phyloP scores from a whole-genome alignment of 2,113 vertebrate genomes.

The Phrynosoma blainvillii region DNA sequence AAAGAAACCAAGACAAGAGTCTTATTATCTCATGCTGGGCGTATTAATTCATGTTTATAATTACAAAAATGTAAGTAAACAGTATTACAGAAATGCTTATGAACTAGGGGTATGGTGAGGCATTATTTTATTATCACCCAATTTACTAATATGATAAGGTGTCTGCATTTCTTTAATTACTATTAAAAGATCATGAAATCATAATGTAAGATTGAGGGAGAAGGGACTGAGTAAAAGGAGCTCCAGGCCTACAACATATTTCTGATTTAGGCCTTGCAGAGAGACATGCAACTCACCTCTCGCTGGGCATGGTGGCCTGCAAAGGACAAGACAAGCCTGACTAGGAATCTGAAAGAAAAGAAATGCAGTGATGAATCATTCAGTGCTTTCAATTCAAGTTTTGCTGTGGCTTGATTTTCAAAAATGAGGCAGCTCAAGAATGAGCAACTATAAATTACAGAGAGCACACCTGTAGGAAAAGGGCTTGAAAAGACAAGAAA shows the following conservation, averaged over 20 bases:
- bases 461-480: background rate
- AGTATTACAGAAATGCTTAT: background rate
- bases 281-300: constrained; percentile 47
- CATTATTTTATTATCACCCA: background rate
- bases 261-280: background rate
- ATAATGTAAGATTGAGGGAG: background rate
- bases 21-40: background rate
- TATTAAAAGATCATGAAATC: background rate
- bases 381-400: background rate
- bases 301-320: constrained; percentile 46
- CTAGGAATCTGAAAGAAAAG: background rate
- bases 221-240: background rate
- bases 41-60: background rate
- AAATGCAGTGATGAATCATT: background rate
- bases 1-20: background rate
- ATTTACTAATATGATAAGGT: background rate
- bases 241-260: constrained; percentile 32
- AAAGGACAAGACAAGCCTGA: background rate
- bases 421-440: no score
- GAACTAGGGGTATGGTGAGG: background rate
- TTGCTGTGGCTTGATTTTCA: no score
- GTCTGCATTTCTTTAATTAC: background rate
- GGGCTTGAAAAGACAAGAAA: background rate
- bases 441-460: background rate
- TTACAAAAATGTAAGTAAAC: background rate